A percentile compares a stretch with the other conserved stretches of the same genome.
phyloP scores from a whole-genome alignment of 37 sponge, comb jelly and placozoan genomes.

The Agelas oroides region DNA sequence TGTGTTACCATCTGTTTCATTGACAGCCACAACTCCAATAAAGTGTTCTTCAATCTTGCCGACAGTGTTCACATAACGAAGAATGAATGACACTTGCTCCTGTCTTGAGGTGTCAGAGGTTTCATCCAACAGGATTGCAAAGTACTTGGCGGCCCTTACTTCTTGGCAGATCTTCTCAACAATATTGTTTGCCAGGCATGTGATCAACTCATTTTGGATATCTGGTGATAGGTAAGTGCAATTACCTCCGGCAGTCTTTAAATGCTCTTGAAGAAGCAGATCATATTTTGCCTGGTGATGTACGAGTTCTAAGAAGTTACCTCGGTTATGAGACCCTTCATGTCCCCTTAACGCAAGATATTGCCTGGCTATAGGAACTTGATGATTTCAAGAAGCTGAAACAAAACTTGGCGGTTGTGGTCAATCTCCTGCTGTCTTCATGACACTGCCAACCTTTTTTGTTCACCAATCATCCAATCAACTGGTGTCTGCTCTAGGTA shows the following conservation, averaged over 20 bases:
- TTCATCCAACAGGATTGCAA: no score
- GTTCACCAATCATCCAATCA: no score
- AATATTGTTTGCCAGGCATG: constrained; percentile 10
- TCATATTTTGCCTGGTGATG: not conserved
- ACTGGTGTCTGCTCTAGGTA: no score
- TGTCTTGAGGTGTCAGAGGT: no score
- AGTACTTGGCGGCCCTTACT: no score
- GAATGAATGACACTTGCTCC: no score
- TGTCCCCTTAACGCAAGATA: no score
- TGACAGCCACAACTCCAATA: not conserved
- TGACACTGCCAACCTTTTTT: no score
- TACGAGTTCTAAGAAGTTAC: not conserved
- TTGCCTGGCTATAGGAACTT: constrained; percentile 5
- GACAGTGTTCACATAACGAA: no score
- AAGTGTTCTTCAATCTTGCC: not conserved
- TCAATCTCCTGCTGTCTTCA: no score
- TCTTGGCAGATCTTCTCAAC: not conserved
- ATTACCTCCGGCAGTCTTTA: constrained; percentile 9
- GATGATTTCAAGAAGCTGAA: constrained; percentile 3
- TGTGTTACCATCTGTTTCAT: not conserved
- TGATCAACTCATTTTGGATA: constrained; percentile 5
- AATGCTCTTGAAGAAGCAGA: not conserved
- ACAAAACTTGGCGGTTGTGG: not conserved
- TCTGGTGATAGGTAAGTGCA: constrained; percentile 26
- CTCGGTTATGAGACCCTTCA: constrained; percentile 3